Base-by-base conservation (phyloP, 2,797 vertebrate species). In the Poecile montanus region DNA sequence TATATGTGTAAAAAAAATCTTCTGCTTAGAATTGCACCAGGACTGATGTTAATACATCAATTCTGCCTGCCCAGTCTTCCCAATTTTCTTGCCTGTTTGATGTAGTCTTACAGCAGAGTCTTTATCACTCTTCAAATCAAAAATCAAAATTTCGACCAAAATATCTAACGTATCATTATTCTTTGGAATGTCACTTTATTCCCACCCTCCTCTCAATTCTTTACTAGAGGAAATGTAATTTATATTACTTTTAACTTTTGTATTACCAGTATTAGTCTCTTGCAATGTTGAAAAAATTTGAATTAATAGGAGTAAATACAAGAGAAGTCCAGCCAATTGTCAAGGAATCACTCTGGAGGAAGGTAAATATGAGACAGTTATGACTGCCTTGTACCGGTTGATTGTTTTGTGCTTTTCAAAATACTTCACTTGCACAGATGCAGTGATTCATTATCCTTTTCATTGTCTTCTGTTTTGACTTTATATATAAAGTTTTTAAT, bases 31-130 rank as follows among this genome's bases (percentile, higher is more conserved):
- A 70, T 6, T 56, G 5, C 10, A 60, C 3, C 12, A 1, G 7
- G 22, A 10, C 9, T 66, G 17, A 29, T 51, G 5, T n/a, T 58
- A 57, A 40, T 47, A n/a, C 0, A 5, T 7, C 4, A 57, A 6
- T 67, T 67, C 34, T 74, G 10, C 16, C 34, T 63, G 5, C 14
- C 6, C 13, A 57, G 16, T 58, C 8, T 63, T 71, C 20, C 32
- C 19, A 65, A 2, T 51, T 70, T 47, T 62, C 44, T 61, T 48
- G 4, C 34, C 16, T 53, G 3, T 72, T 84, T 75, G 45, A 42
- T 5, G 1, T 34, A 36, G 1, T 25, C 13, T 73, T 22, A 34
- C 11, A 22, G 20, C 7, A 48, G 36, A 83, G 4, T 42, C 14
- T 68, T 66, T 65, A 50, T 71, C 32, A n/a, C 13, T 75, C 20